Evolutionary conservation across 1,140 invertebrate genomes (phyloP).

Genomic region (Amphibalanus amphitrite): DNA sequence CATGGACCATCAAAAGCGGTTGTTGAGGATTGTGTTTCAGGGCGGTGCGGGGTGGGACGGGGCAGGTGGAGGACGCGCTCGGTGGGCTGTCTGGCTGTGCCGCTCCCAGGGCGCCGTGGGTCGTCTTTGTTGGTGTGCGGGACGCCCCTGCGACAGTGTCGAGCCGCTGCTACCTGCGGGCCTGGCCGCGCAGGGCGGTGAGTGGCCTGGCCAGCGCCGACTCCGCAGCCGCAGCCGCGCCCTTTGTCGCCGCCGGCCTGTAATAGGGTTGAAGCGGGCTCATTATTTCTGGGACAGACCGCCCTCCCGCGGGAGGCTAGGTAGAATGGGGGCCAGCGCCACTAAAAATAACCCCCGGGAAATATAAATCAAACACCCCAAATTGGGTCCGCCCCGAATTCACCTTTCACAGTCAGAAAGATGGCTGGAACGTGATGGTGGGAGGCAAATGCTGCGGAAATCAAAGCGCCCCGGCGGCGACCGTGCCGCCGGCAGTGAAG

Average conservation of each 20-base stretch:
- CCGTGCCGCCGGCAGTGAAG: neutral
- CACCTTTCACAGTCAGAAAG: constrained; percentile 1
- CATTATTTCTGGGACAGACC: neutral
- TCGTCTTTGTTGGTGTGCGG: no score
- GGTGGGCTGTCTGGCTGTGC: no score
- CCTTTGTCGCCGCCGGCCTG: neutral
- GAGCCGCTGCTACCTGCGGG: no score
- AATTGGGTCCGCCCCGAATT: neutral
- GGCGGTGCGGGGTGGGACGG: no score
- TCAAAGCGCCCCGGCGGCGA: neutral
- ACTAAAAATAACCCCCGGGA: neutral
- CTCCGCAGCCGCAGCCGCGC: neutral
- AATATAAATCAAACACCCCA: neutral
- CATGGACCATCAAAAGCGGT: no score
- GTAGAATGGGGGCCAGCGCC: neutral
- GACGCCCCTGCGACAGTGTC: no score
- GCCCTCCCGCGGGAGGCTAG: neutral
- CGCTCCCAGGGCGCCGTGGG: no score
- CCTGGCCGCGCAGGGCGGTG: no score
- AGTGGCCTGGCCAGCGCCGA: no score
- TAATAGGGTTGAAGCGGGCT: neutral
- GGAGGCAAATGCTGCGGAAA: neutral
- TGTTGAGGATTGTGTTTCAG: no score
- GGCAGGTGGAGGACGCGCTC: no score
- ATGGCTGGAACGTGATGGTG: neutral